Evolutionary conservation across 2,113 vertebrate species (phyloP), one percentile per base, ranked within the genome.

Genomic region (Castor canadensis): DNA sequence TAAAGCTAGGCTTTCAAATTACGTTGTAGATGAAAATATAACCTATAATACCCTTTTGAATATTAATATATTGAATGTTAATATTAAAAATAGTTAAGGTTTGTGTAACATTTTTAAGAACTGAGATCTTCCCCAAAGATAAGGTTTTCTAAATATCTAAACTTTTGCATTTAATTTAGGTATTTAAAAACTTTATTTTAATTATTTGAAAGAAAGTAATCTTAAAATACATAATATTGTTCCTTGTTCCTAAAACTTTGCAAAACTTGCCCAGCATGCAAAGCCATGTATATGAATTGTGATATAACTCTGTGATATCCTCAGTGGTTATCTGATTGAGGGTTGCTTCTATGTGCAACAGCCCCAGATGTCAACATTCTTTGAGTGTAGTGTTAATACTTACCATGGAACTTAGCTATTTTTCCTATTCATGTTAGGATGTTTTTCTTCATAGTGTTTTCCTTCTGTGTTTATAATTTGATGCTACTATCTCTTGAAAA

Each of bases 81-180:
- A n/a, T 87, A 49, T n/a, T 91, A 47, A 73, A 76, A 88, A 72
- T 89, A 49, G 4, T 58, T 81, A 56, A 4, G 86, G 6, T 47
- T 1, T 80, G 7, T 76, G 5, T 62, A 71, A 84, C 71, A 52
- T 28, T 86, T 93, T 58, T 67, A 89, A 84, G 67, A 94, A 64
- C 64, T 22, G 79, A 28, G 8, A 30, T 87, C 45, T 87, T 90
- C 4, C 45, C 56, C 16, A 49, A 62, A 45, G 43, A 22, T 32
- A 10, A 32, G 38, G 1, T 86, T 94, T 94, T 94, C 6, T 45
- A 73, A 32, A 43, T 91, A 81, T 5, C 3, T 67, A 17, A 52
- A 69, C 22, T 89, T 85, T 80, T n/a, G 38, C 10, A 58, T 86
- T 95, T 94, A 35, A 72, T 77, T 69, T 93, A 82, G 56, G 20